Evolutionary conservation across 1,140 invertebrate genomes (phyloP), one percentile per base, ranked within the genome.

Genomic region (Yoshiicerus persimilis): DNA sequence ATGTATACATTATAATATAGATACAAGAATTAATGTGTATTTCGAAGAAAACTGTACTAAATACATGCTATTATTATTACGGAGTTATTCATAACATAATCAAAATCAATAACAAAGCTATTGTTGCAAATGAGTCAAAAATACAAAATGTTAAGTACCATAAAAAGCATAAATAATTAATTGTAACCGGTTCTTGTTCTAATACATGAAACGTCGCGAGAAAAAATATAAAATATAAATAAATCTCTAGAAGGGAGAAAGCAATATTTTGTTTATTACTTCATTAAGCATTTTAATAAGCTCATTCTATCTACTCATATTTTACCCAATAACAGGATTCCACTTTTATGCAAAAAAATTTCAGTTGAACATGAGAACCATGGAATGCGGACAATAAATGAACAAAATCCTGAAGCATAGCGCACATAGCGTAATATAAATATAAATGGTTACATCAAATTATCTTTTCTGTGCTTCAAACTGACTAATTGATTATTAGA

Each of bases 21-120:
- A 38, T 80, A 36, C 34, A 80, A 38, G 47, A 56, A n/a, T n/a
- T 32, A 80, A 38, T 80, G 75, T 80, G 75, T 32, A 80, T 80
- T 80, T 80, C 75, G 30, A 80, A n/a, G 32, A 80, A 77, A 77
- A 77, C 36, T 34, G 36, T 30, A 80, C 27, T 80, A 80, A 30
- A 80, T 80, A 80, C 75, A 36, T 80, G 75, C 75, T 80, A 80
- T 38, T 80, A 80, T 80, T 80, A 80, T 34, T 34, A 80, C n/a
- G 75, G 32, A 36, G 75, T 34, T 80, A 80, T 80, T 80, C 75
- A 36, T 36, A 80, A 80, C 75, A 80, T 80, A 80, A 80, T 80
- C 75, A 80, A 36, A 80, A 80, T 34, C 75, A 80, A 36, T 80
- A 80, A 80, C 75, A 80, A 36, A 80, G 16, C 32, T 80, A 80